phyloP scores from a whole-genome alignment of 2,888 invertebrate species.

The Megaustenia siamemsis region DNA sequence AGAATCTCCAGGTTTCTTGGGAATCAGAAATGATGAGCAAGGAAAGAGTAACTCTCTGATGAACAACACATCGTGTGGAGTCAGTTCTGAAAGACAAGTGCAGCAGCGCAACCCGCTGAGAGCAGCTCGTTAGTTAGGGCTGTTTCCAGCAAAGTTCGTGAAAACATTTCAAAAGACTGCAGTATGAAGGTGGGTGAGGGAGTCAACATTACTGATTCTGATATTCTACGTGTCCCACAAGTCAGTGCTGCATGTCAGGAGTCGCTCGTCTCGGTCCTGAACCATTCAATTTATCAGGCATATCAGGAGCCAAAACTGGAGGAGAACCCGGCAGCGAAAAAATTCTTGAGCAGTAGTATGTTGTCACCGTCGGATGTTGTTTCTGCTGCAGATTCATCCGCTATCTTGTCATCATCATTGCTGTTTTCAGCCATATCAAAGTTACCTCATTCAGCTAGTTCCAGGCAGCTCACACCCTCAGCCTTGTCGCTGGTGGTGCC shows the following conservation, averaged over 20 bases:
- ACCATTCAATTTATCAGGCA: constrained; percentile 45
- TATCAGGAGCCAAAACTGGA: constrained; percentile 22
- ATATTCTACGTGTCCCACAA: constrained; percentile 50
- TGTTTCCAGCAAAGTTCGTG: background rate
- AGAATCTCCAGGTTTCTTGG: background rate
- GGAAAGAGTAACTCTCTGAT: background rate
- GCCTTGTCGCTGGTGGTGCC: background rate
- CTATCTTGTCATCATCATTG: constrained; percentile 44
- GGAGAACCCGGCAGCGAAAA: background rate
- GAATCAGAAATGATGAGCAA: too few species aligned
- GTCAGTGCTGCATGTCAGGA: constrained; percentile 27
- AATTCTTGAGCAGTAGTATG: background rate
- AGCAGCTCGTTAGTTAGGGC: background rate
- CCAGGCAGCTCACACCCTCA: background rate
- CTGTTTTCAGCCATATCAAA: constrained; percentile 52
- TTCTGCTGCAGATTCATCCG: constrained; percentile 31
- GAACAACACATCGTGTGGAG: background rate
- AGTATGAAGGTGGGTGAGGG: background rate
- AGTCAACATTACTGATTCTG: constrained; percentile 4
- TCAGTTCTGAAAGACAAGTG: background rate
- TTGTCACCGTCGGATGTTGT: background rate
- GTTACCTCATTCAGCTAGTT: constrained; percentile 30
- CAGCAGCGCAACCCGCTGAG: too few species aligned
- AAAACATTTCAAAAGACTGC: background rate
- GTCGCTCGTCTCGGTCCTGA: constrained; percentile 33